Conservation (phyloP, 2,113 vertebrate species). For the Recurvirostra avosetta region DNA sequence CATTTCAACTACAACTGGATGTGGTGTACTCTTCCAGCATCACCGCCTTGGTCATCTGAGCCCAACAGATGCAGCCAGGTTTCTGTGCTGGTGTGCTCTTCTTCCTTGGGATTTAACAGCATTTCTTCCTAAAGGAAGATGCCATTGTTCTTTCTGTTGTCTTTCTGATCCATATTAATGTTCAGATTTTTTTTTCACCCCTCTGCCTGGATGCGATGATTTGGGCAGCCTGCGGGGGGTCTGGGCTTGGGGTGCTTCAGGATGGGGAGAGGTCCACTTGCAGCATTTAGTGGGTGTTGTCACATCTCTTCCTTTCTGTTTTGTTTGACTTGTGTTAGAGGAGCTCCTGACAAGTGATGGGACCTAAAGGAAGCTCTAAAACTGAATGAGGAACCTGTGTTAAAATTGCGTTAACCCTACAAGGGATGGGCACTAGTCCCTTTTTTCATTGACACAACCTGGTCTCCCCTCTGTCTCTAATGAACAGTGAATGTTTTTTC, state of each 20-base stretch:
- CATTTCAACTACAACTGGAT: background rate
- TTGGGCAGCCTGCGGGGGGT: background rate
- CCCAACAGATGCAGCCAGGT: background rate
- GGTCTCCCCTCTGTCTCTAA: background rate
- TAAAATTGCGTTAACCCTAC: background rate
- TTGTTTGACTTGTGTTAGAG: background rate
- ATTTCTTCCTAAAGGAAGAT: background rate
- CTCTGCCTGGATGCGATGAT: background rate
- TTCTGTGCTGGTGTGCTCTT: background rate
- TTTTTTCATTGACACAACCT: background rate
- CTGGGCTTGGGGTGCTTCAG: background rate
- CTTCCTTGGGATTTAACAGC: background rate
- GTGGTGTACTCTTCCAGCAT: background rate
- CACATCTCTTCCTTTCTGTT: background rate
- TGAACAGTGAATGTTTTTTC: background rate
- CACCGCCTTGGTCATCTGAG: background rate
- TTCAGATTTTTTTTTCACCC: background rate
- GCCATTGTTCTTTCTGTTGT: background rate
- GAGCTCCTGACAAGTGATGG: background rate
- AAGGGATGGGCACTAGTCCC: no score
- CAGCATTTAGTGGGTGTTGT: no score
- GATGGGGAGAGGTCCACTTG: background rate
- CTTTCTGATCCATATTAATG: background rate
- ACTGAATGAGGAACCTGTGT: background rate
- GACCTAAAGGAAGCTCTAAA: background rate